phyloP scores from a whole-genome alignment of 2,888 invertebrate genomes.

The Volucella zonaria region DNA sequence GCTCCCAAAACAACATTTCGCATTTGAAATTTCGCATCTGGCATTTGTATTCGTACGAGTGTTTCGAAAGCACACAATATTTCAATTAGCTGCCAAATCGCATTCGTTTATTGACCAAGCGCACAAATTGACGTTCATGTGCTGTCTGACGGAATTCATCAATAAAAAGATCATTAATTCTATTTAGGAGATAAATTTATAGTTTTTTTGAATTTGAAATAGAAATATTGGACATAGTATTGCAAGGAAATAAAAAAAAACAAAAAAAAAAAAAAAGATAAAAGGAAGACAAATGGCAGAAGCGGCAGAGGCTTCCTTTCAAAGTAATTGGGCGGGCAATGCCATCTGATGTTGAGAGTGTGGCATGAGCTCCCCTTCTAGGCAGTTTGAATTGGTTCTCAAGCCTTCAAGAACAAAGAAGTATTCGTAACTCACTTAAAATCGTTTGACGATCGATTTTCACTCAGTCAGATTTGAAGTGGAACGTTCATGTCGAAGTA shows the following conservation, averaged over 20 bases:
- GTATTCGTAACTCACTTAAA: not conserved
- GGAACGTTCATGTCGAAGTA: conserved; percentile 17
- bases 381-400: not conserved
- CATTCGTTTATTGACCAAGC: not conserved
- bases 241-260: no score
- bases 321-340: no score
- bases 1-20: no score
- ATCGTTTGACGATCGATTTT: conserved; percentile 30
- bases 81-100: conserved; percentile 33
- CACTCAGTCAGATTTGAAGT: conserved; percentile 24
- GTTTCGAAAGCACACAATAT: conserved; percentile 23
- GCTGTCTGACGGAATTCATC: conserved; percentile 19
- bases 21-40: no score
- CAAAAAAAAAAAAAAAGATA: no score
- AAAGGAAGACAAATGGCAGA: no score
- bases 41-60: no score
- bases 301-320: no score
- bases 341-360: no score
- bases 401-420: not conserved
- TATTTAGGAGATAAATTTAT: conserved; percentile 18
- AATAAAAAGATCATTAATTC: conserved; percentile 53
- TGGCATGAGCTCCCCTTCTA: conserved; percentile 1
- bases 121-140: conserved; percentile 6
- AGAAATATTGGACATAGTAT: conserved; percentile 5
- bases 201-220: not conserved